Evolutionary conservation across 2,113 vertebrate genomes (phyloP).

Genomic region (Isichthys henryi): DNA sequence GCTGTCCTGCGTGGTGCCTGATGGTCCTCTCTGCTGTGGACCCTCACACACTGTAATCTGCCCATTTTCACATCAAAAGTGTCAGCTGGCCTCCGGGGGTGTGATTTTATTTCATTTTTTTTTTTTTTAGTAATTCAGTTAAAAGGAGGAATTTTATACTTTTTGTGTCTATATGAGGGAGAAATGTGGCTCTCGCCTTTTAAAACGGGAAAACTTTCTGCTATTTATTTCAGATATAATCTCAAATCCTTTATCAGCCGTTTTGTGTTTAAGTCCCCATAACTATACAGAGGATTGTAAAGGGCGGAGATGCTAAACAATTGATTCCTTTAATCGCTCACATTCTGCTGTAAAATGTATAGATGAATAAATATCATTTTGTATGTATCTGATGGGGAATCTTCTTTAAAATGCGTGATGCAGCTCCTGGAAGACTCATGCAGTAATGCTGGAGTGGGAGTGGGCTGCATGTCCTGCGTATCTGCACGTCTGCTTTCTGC

Average conservation of each 20-base stretch:
- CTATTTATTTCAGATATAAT: constrained; percentile 11
- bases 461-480: constrained; percentile 19
- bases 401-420: constrained; percentile 28
- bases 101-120: no score
- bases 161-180: background rate
- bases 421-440: constrained; percentile 15
- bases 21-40: background rate
- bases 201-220: background rate
- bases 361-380: constrained; percentile 36
- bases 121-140: background rate
- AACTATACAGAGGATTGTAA: background rate
- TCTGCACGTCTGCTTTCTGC: background rate
- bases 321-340: background rate
- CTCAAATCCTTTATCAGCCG: background rate
- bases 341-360: constrained; percentile 22
- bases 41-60: background rate
- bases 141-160: background rate
- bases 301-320: background rate
- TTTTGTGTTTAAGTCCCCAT: constrained; percentile 6
- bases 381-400: constrained; percentile 35
- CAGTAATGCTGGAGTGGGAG: constrained; percentile 42
- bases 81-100: background rate
- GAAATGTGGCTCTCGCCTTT: background rate
- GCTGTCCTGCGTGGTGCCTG: background rate
- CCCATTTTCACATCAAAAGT: background rate